phyloP scores from a whole-genome alignment of 2,797 vertebrate genomes.

The Anas capensis region DNA sequence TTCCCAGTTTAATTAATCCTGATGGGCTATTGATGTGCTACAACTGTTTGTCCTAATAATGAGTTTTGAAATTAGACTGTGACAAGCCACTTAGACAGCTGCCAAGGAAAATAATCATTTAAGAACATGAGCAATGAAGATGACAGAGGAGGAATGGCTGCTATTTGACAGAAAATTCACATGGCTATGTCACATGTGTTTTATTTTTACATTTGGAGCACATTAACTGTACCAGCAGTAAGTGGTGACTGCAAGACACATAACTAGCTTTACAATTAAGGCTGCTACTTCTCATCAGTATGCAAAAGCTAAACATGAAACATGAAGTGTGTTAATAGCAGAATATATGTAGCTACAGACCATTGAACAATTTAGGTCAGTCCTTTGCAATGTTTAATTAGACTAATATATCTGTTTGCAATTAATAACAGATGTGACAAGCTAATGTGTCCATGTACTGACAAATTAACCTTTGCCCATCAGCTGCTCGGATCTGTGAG shows the following conservation, averaged over 20 bases:
- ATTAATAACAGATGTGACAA: conserved; percentile 95
- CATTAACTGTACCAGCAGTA: conserved; percentile 77
- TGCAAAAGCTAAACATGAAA: conserved; percentile 77
- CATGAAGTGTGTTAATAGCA: conserved; percentile 81
- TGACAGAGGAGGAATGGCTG: conserved; percentile 76
- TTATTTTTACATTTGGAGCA: conserved; percentile 78
- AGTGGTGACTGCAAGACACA: conserved; percentile 68
- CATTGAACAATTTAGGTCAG: conserved; percentile 86
- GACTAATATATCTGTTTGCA: conserved; percentile 87
- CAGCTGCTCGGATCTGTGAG: conserved; percentile 94
- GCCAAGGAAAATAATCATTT: conserved; percentile 85
- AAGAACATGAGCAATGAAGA: conserved; percentile 74
- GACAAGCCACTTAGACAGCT: conserved; percentile 91
- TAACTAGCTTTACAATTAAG: conserved; percentile 78
- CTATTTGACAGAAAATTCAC: conserved; percentile 78
- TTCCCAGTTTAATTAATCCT: conserved; percentile 98
- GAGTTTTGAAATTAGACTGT: conserved; percentile 94
- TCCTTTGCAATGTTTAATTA: conserved; percentile 86
- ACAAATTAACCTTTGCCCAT: conserved; percentile 98
- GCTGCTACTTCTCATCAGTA: conserved; percentile 80
- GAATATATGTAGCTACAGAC: conserved; percentile 80
- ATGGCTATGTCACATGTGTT: conserved; percentile 78
- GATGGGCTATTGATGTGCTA: conserved; percentile 95
- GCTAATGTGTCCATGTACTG: conserved; percentile 91
- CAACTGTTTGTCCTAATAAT: conserved; percentile 98